Percentiles rank a stretch among this genome's conserved stretches.
Conservation (phyloP, 2,797 vertebrate species). For the Tachyglossus aculeatus region DNA sequence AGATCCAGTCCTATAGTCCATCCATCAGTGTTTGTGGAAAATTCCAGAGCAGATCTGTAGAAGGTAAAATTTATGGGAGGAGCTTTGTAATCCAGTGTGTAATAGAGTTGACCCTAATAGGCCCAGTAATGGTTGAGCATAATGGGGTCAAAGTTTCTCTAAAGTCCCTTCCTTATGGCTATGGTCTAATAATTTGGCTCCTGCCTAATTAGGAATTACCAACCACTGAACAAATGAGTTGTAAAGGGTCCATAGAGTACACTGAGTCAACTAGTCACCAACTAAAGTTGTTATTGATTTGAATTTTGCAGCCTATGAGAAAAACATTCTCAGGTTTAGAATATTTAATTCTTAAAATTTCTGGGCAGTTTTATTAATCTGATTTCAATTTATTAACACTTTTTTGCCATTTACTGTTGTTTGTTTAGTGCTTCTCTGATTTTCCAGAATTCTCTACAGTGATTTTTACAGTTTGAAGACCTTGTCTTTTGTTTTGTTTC, state of each 20-base stretch:
- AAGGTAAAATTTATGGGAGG: not conserved
- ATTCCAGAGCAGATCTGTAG: accelerated
- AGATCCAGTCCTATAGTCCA: no score
- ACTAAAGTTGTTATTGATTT: not conserved
- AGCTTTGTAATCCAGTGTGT: not conserved
- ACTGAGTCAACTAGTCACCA: not conserved
- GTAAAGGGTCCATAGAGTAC: not conserved
- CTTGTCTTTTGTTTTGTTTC: no score
- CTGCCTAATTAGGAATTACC: not conserved
- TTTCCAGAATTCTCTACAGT: no score
- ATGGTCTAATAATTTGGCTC: not conserved
- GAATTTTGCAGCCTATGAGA: not conserved
- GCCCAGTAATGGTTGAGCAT: not conserved
- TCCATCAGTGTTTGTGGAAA: no score
- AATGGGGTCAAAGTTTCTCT: not conserved
- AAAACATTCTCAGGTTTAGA: no score
- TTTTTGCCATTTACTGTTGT: no score
- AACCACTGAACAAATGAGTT: not conserved
- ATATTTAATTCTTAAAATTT: no score
- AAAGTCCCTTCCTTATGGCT: not conserved
- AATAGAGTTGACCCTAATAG: not conserved
- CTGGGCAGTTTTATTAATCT: no score
- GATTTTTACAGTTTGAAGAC: no score
- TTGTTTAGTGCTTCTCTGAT: no score
- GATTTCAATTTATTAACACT: no score